Evolutionary conservation across 2,888 invertebrate genomes (phyloP), one percentile per base, ranked within the genome.

Genomic region (Eumacrocentrus americanus): DNA sequence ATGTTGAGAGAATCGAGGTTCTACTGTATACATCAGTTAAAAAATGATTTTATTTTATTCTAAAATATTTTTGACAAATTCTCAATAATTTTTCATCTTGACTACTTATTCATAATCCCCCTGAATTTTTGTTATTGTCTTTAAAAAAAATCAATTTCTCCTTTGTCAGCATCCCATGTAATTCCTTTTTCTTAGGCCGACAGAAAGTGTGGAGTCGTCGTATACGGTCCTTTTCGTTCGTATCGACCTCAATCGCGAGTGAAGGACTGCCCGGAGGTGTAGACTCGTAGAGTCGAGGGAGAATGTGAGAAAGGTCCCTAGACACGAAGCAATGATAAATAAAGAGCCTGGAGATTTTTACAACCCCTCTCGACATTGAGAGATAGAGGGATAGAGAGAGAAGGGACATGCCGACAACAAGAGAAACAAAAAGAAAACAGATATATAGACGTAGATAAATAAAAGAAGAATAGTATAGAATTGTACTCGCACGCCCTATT

Each of bases 321-420:
- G 18, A 38, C 22, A 38, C n/a, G 14, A 35, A 3, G 20, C 18
- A 35, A 62, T 64, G 64, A 64, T 64, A 67, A 64, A 67, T 64
- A 66, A 61, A 50, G 48, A 42, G 55, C 54, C 20, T 52, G 46
- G 35, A 55, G 60, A 60, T 64, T 63, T 63, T 65, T 65, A 58
- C 64, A 60, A 61, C 51, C 64, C 62, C 58, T 42, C 22, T 42
- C 40, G 22, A 47, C 23, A 48, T n/a, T 18, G 9, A 34, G 50
- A 34, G 18, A 12, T 16, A 11, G 40, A 23, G 18, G 1, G 22
- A 37, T n/a, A 25, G 18, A 25, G 44, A 58, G 35, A 44, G n/a
- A 51, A 20, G 23, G 14, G 29, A 34, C 22, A 22, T 22, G 20
- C 23, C n/a, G 2, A 35, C n/a, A 29, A 5, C 9, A 4, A 29